phyloP scores from a whole-genome alignment of 37 sponge, comb jelly and placozoan genomes.

The Crambe crambe region DNA sequence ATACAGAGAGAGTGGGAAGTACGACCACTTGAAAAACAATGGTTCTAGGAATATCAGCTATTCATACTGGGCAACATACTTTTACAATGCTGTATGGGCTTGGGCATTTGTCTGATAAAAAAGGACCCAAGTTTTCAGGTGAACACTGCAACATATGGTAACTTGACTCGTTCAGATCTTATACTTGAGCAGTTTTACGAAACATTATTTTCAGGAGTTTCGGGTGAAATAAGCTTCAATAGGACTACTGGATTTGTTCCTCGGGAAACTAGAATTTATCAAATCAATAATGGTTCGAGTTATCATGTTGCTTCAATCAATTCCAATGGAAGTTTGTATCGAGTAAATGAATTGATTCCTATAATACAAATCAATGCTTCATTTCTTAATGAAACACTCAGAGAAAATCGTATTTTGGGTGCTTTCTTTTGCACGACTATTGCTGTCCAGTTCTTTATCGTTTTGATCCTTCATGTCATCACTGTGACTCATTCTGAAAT shows the following conservation, averaged over 20 bases:
- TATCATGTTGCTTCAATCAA: no score
- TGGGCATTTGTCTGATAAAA: slow-evolving; percentile 22
- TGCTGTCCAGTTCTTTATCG: background rate
- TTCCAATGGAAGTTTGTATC: no score
- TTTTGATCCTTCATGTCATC: background rate
- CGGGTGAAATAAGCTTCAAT: background rate
- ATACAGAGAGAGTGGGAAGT: background rate
- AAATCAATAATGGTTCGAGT: no score
- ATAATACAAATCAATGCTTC: background rate
- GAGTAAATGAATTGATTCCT: no score
- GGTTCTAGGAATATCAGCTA: background rate
- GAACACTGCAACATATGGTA: no score
- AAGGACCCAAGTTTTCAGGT: no score
- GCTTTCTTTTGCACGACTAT: background rate
- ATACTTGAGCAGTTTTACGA: slow-evolving; percentile 7
- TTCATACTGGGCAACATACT: slow-evolving; percentile 8
- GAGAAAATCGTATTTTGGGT: background rate
- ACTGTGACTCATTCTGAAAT: background rate
- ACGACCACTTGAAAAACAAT: background rate
- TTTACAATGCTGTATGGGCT: slow-evolving; percentile 35
- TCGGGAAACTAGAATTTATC: background rate
- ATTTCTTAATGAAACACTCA: background rate
- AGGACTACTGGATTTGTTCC: background rate
- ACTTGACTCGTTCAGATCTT: no score
- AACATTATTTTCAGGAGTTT: slow-evolving; percentile 1